Conservation (phyloP, 2,113 vertebrate genomes). For the Leptobrachium leishanense region DNA sequence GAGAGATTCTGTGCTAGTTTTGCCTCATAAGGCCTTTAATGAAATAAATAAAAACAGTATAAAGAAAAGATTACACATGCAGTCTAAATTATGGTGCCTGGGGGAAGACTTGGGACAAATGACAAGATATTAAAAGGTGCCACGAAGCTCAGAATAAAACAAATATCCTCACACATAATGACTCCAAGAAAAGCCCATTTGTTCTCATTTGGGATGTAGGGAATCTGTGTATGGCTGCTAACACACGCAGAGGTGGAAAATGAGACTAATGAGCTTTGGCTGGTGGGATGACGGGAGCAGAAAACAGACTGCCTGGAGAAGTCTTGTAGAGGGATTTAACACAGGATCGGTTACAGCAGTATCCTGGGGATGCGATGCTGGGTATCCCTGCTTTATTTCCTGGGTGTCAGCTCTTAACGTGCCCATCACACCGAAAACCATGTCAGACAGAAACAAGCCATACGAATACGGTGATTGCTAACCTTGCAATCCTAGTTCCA, state of each 20-base stretch:
- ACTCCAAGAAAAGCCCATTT: conserved; percentile 35
- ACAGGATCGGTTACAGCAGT: conserved; percentile 26
- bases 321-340: conserved; percentile 11
- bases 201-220: conserved; percentile 44
- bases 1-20: too few species aligned
- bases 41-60: too few species aligned
- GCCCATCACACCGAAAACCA: too few species aligned
- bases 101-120: conserved; percentile 25
- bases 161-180: conserved; percentile 42
- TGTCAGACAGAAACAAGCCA: too few species aligned
- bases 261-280: conserved; percentile 45
- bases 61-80: too few species aligned
- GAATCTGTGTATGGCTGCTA: conserved; percentile 12
- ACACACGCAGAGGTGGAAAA: conserved; percentile 39
- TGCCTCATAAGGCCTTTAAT: too few species aligned
- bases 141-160: conserved; percentile 34
- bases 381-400: not conserved
- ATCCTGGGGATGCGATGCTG: conserved; percentile 19
- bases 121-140: conserved; percentile 40
- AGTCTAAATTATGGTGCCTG: too few species aligned
- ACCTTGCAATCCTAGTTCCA: too few species aligned
- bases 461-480: too few species aligned
- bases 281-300: conserved; percentile 12
- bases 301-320: conserved; percentile 12
- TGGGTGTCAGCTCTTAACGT: too few species aligned